phyloP scores from a whole-genome alignment of 2,888 invertebrate genomes.

The Hypomecis punctinalis region DNA sequence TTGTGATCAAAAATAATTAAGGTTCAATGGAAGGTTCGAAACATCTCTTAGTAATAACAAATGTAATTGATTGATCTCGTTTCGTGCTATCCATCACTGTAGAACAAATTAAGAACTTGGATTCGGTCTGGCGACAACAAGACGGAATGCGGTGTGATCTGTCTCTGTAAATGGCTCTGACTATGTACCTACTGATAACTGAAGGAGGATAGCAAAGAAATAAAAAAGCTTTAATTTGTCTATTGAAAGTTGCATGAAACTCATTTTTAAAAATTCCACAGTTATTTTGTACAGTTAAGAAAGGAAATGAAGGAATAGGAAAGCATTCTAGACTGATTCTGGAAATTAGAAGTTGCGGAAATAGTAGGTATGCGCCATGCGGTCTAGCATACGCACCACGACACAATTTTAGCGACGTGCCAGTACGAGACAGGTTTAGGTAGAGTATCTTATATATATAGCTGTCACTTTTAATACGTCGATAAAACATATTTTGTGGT shows the following conservation, averaged over 20 bases:
- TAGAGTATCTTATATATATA: too few species aligned
- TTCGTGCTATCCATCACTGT: slow-evolving; percentile 29
- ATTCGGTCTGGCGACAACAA: slow-evolving; percentile 18
- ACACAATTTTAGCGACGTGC: too few species aligned
- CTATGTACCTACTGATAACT: neutral
- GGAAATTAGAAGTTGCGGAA: too few species aligned
- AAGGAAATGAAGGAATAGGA: neutral
- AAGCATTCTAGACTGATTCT: too few species aligned
- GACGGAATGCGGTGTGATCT: slow-evolving; percentile 2
- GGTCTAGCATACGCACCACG: too few species aligned
- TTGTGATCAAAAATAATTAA: slow-evolving; percentile 1
- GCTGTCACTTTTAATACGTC: too few species aligned
- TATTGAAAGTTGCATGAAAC: neutral
- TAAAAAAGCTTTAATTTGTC: neutral
- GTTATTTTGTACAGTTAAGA: neutral
- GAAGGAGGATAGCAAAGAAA: neutral
- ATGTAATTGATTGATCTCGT: slow-evolving; percentile 35
- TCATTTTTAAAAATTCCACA: neutral
- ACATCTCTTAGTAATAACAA: slow-evolving; percentile 17
- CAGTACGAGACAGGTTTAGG: too few species aligned
- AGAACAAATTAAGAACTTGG: slow-evolving; percentile 29
- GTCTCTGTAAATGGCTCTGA: neutral
- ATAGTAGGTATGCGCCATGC: too few species aligned
- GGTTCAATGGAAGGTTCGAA: neutral
- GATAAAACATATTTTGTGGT: too few species aligned